Evolutionary conservation across 2,888 invertebrate genomes (phyloP).

Genomic region (Zaprionus lineosus): DNA sequence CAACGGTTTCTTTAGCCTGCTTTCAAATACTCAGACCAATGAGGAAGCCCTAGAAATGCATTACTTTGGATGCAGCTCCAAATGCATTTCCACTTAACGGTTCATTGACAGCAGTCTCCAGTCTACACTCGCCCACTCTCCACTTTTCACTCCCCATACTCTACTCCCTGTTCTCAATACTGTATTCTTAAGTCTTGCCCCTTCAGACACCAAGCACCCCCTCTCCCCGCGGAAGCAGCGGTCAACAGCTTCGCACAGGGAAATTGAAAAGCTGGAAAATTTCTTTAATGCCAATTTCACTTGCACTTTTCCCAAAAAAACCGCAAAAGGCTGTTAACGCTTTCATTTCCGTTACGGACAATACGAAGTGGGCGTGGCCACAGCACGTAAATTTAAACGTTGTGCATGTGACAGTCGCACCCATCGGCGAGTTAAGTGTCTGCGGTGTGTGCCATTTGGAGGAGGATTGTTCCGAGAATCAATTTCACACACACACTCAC

Average conservation of each 20-base stretch:
- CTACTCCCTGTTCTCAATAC: too few relatives aligned
- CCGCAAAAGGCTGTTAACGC: constrained; percentile 48
- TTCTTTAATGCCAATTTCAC: constrained; percentile 29
- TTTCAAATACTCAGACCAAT: constrained; percentile 52
- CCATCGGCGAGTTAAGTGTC: constrained; percentile 2
- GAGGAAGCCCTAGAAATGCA: constrained; percentile 64
- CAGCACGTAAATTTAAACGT: constrained; percentile 41
- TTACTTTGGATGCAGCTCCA: constrained; percentile 32
- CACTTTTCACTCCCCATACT: neutral
- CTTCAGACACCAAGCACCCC: too few relatives aligned
- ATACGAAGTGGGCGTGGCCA: constrained; percentile 36
- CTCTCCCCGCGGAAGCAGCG: neutral
- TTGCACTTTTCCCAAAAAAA: constrained; percentile 47
- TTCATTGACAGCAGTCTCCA: constrained; percentile 54
- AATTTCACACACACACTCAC: constrained; percentile 2
- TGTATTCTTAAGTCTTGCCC: too few relatives aligned
- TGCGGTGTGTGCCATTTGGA: neutral
- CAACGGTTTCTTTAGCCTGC: constrained; percentile 28
- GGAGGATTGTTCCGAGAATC: neutral
- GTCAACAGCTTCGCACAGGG: neutral
- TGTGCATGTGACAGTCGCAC: constrained; percentile 29
- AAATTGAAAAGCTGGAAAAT: neutral
- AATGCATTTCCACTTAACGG: constrained; percentile 58
- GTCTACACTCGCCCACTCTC: neutral
- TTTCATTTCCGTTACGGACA: constrained; percentile 38